Evolutionary conservation across 2,888 invertebrate species (phyloP).

Genomic region (Thelaira solivaga): DNA sequence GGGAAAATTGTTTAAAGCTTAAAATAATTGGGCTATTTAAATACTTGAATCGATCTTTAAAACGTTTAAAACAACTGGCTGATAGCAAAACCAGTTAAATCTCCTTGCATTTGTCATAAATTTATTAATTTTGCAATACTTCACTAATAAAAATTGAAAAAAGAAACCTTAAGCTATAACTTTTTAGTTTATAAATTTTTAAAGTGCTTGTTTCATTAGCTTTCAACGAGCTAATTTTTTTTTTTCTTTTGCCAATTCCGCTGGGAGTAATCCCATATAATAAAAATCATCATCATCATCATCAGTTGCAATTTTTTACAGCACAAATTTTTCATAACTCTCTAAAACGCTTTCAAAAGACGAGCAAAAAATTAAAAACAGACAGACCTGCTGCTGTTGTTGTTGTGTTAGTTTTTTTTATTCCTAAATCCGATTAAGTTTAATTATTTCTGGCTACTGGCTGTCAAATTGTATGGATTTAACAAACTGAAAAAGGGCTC

Average conservation of each 20-base stretch:
- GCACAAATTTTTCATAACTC: slow-evolving; percentile 4
- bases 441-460: slow-evolving; percentile 64
- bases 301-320: slow-evolving; percentile 20
- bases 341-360: not conserved
- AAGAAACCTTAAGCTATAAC: too few relatives aligned
- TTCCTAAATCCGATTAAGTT: slow-evolving; percentile 64
- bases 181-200: slow-evolving; percentile 7
- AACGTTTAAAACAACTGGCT: too few relatives aligned
- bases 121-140: too few relatives aligned
- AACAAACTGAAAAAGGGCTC: slow-evolving; percentile 29
- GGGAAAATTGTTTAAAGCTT: too few relatives aligned
- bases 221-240: not conserved
- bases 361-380: not conserved
- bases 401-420: not conserved
- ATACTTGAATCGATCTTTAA: too few relatives aligned
- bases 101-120: too few relatives aligned
- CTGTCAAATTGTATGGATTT: slow-evolving; percentile 61
- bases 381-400: not conserved
- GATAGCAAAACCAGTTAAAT: too few relatives aligned
- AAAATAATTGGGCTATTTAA: too few relatives aligned
- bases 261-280: slow-evolving; percentile 48
- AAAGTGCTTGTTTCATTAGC: slow-evolving; percentile 20
- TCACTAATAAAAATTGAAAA: too few relatives aligned
- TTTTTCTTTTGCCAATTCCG: not conserved
- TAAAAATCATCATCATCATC: slow-evolving; percentile 42